Base-by-base conservation (phyloP, 64 coral and sea anemone genomes). In the Pocillopora damicornis region DNA sequence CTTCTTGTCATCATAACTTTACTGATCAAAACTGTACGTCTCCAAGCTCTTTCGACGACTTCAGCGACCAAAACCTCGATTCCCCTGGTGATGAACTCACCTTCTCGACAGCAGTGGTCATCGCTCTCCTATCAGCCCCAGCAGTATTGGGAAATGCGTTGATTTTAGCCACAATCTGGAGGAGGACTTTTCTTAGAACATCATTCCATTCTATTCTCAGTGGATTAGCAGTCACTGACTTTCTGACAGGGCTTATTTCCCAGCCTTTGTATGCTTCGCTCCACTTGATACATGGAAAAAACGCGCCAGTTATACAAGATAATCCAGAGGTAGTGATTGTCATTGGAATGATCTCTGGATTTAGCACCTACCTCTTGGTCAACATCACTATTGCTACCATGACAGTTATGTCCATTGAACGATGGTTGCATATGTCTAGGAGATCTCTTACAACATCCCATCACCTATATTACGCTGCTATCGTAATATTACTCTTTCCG, bases 81-180 rank as follows among this genome's bases (percentile, higher is more conserved):
- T 15, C 12, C 61, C 16, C 16, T 4, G 16, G 4, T 63, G 11
- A 63, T 17, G 16, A 4, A 15, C 2, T 63, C 1, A 2, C 11
- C 11, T 63, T 63, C 61, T 60, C 79, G 37, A 82, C 2, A 15
- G 15, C 6, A 10, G 38, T 82, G 9, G 13, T 82, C 30, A 66
- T 82, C 9, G 17, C 17, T 66, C 22, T 18, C 1, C 22, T 82
- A 15, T 65, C 61, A 0, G 61, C 61, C 13, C 60, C 65, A 5
- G 79, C 79, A 65, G 61, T 82, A 30, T 25, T 63, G 23, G 79
- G 60, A 81, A 81, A 81, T 63, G 79, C 79, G 36, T 59, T 81
- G 79, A 38, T 82, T 11, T 82, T 82, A 60, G 35, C 34, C 6
- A 61, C 61, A 61, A 82, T 82, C 38, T 82, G 79, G 79, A 82